A percentile compares a stretch with the other conserved stretches of the same genome.
Conservation (phyloP, 2,797 vertebrate genomes). For the Schizopygopsis pylzovi region DNA sequence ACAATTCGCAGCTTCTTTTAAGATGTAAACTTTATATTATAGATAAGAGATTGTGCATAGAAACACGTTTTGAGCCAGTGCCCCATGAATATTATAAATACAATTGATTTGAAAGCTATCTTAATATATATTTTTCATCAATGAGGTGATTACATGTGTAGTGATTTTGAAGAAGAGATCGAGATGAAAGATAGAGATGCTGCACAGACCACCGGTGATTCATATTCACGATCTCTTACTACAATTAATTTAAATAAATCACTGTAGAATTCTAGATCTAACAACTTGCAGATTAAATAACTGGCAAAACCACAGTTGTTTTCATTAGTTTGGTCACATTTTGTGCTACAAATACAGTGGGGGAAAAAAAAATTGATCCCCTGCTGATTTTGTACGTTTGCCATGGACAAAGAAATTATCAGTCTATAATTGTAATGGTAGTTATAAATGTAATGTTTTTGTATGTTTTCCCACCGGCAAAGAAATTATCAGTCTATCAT, state of each 20-base stretch:
- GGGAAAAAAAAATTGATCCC: no score
- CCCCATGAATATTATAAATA: not conserved
- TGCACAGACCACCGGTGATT: not conserved
- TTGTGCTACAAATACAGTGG: not conserved
- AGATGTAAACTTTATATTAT: not conserved
- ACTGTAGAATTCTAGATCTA: not conserved
- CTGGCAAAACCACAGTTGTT: not conserved
- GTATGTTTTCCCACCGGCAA: no score
- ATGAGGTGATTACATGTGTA: not conserved
- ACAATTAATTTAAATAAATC: not conserved
- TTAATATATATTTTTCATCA: not conserved
- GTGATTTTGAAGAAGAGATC: not conserved
- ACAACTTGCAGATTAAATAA: not conserved
- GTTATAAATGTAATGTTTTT: no score
- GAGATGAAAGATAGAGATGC: no score
- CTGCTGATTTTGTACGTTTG: no score
- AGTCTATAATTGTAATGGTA: no score
- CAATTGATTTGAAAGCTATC: no score
- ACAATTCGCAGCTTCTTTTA: not conserved
- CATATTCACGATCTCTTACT: not conserved
- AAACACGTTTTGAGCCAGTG: not conserved
- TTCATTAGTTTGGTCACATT: not conserved
- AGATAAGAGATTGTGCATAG: not conserved
- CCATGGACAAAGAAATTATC: no score
- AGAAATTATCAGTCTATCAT: no score